Evolutionary conservation across 2,113 vertebrate species (phyloP).

Genomic region (Falcunculus frontatus): DNA sequence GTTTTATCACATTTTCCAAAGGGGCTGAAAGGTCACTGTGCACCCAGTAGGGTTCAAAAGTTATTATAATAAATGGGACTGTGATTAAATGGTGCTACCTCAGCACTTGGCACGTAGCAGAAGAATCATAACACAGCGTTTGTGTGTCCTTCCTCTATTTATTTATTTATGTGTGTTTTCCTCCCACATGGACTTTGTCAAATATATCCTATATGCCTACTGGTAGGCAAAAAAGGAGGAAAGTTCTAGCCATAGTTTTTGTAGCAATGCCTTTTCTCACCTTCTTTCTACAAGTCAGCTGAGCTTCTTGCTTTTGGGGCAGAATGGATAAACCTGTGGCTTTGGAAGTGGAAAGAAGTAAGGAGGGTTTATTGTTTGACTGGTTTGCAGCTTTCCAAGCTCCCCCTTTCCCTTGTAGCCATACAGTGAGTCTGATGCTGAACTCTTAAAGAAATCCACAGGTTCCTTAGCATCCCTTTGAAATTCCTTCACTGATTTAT

Average conservation of each 20-base stretch:
- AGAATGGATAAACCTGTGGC: not conserved
- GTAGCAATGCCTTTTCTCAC: not conserved
- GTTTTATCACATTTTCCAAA: slow-evolving; percentile 10
- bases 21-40: not conserved
- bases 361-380: not conserved
- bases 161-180: not conserved
- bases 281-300: not conserved
- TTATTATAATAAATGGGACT: not conserved
- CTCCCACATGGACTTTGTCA: not conserved
- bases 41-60: not conserved
- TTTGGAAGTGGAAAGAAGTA: not conserved
- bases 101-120: not conserved
- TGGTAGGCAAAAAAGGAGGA: not conserved
- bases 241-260: not conserved
- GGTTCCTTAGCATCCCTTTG: not conserved
- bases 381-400: not conserved
- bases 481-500: not conserved
- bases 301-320: not conserved
- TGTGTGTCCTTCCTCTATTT: not conserved
- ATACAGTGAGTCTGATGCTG: not conserved
- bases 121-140: not conserved
- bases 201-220: not conserved
- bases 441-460: not conserved
- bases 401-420: not conserved
- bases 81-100: not conserved